Evolutionary conservation across 2,888 invertebrate genomes (phyloP).

Genomic region (Biston stratarius): DNA sequence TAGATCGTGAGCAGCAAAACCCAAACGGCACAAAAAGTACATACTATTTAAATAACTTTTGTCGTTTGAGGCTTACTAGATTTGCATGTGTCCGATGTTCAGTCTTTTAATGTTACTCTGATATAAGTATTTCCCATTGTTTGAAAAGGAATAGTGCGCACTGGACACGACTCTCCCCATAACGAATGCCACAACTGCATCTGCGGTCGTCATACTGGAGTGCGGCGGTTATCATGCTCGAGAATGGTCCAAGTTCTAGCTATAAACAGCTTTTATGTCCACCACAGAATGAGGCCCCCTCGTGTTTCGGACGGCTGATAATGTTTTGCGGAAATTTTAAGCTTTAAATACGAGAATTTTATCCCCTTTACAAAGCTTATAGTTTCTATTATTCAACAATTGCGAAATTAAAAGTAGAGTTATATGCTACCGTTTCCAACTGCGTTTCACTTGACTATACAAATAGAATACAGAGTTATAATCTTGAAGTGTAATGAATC

Average conservation of each 20-base stretch:
- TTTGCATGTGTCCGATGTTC: too few species aligned
- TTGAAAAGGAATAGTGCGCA: slow-evolving; percentile 3
- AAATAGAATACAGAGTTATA: too few species aligned
- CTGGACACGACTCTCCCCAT: slow-evolving; percentile 26
- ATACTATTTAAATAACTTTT: too few species aligned
- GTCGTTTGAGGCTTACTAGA: too few species aligned
- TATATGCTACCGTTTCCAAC: background rate
- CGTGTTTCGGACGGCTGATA: slow-evolving; percentile 40
- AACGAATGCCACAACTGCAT: slow-evolving; percentile 34
- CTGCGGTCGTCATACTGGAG: slow-evolving; percentile 30
- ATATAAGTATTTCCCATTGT: background rate
- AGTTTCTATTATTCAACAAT: background rate
- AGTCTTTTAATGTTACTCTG: background rate
- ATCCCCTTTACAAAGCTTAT: slow-evolving; percentile 4
- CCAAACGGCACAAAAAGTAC: too few species aligned
- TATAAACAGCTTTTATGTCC: slow-evolving; percentile 39
- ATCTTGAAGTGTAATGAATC: too few species aligned
- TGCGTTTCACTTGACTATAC: too few species aligned
- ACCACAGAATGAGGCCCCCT: slow-evolving; percentile 41
- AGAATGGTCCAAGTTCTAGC: slow-evolving; percentile 37
- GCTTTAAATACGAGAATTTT: slow-evolving; percentile 15
- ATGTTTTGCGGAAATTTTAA: slow-evolving; percentile 33
- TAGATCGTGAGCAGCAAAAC: too few species aligned
- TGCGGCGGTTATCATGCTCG: slow-evolving; percentile 33
- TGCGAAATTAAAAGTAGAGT: background rate